Evolutionary conservation across 92 coral and sea anemone species (phyloP).

Genomic region (Epizoanthus ramosus): DNA sequence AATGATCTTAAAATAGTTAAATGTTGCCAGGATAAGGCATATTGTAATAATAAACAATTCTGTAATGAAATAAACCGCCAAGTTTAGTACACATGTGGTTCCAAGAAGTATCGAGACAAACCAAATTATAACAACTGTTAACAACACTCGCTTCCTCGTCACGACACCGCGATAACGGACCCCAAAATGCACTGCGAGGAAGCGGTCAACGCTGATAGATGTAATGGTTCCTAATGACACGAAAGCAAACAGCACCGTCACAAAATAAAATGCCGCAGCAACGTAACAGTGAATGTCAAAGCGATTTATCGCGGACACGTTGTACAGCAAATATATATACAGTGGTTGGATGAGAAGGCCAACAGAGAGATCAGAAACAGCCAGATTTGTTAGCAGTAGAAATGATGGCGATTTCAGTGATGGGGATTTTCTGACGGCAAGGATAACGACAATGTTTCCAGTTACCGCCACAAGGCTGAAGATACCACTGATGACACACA

Average conservation of each 20-base stretch:
- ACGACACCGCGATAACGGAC: conserved; percentile 8
- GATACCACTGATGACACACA: conserved; percentile 19
- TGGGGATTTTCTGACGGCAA: conserved; percentile 17
- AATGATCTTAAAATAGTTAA: background rate
- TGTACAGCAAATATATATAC: conserved; percentile 26
- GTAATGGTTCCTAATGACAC: conserved; percentile 35
- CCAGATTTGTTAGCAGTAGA: conserved; percentile 21
- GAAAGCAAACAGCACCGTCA: conserved; percentile 21
- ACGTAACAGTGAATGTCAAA: conserved; percentile 23
- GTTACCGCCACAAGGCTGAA: background rate
- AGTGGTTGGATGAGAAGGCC: conserved; percentile 31
- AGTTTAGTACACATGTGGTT: no score
- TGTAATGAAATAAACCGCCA: background rate
- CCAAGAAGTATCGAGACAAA: background rate
- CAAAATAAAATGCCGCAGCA: conserved; percentile 10
- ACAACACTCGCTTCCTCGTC: background rate
- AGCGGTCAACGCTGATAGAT: conserved; percentile 29
- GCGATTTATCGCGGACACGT: conserved; percentile 10
- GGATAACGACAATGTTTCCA: conserved; percentile 29
- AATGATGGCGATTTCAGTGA: conserved; percentile 30
- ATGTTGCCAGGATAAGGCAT: background rate
- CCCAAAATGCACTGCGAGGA: conserved; percentile 27
- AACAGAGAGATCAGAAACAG: conserved; percentile 19
- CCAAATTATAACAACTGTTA: background rate
- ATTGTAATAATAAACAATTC: background rate